Evolutionary conservation across 2,113 vertebrate species (phyloP).

Genomic region (Xiphias gladius): DNA sequence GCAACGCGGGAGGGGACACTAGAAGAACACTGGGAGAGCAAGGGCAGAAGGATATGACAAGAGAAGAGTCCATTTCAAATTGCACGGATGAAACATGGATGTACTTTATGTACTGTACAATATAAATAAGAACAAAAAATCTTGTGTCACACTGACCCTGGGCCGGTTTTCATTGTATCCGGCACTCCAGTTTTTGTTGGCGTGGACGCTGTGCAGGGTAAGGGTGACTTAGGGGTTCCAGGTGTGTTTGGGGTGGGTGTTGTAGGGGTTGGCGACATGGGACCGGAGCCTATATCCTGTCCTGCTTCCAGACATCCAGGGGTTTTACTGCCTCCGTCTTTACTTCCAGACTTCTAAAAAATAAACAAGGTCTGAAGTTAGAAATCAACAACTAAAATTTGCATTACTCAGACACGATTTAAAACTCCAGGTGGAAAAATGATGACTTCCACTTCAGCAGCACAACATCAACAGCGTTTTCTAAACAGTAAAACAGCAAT

Average conservation of each 20-base stretch:
- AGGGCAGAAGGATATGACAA: not conserved
- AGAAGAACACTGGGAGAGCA: slow-evolving; percentile 88
- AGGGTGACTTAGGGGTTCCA: slow-evolving; percentile 90
- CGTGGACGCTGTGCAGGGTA: slow-evolving; percentile 80
- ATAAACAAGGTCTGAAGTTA: slow-evolving; percentile 16
- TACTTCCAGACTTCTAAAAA: slow-evolving; percentile 90
- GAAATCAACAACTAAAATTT: not conserved
- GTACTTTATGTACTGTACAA: not conserved
- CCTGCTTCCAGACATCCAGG: slow-evolving; percentile 85
- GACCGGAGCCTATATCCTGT: slow-evolving; percentile 78
- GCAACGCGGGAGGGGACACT: slow-evolving; percentile 92
- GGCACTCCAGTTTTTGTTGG: slow-evolving; percentile 87
- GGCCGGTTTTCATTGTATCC: slow-evolving; percentile 89
- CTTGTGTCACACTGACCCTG: slow-evolving; percentile 83
- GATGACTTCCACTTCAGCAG: not conserved
- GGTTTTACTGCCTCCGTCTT: slow-evolving; percentile 88
- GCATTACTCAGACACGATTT: not conserved
- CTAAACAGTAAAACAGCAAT: not conserved
- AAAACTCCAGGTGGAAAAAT: not conserved
- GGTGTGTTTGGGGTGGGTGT: slow-evolving; percentile 83
- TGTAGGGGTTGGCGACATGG: slow-evolving; percentile 87
- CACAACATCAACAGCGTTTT: not conserved
- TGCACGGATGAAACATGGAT: not conserved
- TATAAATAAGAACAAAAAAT: not conserved
- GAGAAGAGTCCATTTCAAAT: not conserved